These are phyloP conservation scores for Cyanoderma ruficeps DNA, from an alignment of 2,113 vertebrate species.

Conservation along the genomic window DNA sequence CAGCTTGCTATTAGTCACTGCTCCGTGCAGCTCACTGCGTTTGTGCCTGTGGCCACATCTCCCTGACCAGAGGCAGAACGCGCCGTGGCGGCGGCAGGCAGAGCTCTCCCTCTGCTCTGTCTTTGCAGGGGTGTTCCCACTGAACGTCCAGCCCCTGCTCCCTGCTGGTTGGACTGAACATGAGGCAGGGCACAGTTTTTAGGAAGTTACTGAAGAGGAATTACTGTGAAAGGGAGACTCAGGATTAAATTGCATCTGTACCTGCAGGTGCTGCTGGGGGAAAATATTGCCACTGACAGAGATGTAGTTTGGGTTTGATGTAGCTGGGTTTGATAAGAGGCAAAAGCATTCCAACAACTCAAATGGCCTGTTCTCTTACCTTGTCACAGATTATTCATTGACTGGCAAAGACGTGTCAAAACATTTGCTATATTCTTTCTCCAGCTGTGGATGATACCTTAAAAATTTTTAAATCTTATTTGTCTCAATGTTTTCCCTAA, in stretches of 20 bases:
- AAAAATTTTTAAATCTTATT: not conserved
- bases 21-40: not conserved
- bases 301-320: not conserved
- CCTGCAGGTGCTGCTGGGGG: not conserved
- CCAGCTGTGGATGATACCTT: not conserved
- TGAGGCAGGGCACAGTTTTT: not conserved
- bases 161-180: not conserved
- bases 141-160: rapidly evolving
- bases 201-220: not conserved
- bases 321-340: not conserved
- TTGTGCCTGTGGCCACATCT: not conserved
- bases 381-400: not conserved
- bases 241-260: not conserved
- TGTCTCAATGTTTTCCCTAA: not conserved
- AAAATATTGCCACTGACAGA: not conserved
- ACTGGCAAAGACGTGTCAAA: not conserved
- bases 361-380: not conserved
- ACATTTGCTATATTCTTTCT: not conserved
- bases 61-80: not conserved
- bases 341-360: not conserved
- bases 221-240: not conserved
- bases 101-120: not conserved
- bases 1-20: not conserved
- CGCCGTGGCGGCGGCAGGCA: rapidly evolving
- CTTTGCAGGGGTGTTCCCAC: not conserved